phyloP scores from a whole-genome alignment of 2,113 vertebrate species.

The Triplophysa dalaica region DNA sequence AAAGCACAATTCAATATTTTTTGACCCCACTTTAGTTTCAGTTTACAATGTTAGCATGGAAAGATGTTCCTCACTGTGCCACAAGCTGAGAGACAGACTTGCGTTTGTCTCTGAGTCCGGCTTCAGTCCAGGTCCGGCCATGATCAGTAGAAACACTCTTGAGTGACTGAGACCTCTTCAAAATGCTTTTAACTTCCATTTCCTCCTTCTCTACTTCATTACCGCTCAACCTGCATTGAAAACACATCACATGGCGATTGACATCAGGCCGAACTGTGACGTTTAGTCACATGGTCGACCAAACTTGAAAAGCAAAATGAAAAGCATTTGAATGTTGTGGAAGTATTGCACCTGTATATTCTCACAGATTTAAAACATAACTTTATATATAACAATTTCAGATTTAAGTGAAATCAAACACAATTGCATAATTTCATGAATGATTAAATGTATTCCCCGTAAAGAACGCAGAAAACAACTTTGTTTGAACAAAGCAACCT shows the following conservation, averaged over 20 bases:
- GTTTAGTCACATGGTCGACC: not conserved
- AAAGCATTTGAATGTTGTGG: not conserved
- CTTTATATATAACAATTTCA: no score
- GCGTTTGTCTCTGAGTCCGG: constrained; percentile 55
- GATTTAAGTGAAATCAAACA: no score
- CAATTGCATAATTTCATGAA: no score
- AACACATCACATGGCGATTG: not conserved
- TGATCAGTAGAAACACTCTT: constrained; percentile 49
- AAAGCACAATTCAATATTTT: no score
- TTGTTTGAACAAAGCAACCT: not conserved
- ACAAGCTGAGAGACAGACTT: constrained; percentile 80
- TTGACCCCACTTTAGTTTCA: not conserved
- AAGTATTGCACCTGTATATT: not conserved
- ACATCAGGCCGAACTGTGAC: no score
- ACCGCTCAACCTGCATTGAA: constrained; percentile 20
- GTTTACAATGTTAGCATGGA: not conserved
- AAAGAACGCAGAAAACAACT: not conserved
- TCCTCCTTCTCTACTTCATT: not conserved
- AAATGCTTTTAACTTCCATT: constrained; percentile 71
- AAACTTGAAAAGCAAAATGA: not conserved
- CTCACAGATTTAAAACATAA: no score
- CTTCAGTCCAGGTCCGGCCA: constrained; percentile 53
- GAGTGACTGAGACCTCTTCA: constrained; percentile 69
- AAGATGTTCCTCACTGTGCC: constrained; percentile 65
- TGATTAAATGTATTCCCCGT: not conserved